Percentiles rank a stretch among this genome's conserved stretches.
phyloP scores from a whole-genome alignment of 2,888 invertebrate species.

The Ceriagrion tenellum region DNA sequence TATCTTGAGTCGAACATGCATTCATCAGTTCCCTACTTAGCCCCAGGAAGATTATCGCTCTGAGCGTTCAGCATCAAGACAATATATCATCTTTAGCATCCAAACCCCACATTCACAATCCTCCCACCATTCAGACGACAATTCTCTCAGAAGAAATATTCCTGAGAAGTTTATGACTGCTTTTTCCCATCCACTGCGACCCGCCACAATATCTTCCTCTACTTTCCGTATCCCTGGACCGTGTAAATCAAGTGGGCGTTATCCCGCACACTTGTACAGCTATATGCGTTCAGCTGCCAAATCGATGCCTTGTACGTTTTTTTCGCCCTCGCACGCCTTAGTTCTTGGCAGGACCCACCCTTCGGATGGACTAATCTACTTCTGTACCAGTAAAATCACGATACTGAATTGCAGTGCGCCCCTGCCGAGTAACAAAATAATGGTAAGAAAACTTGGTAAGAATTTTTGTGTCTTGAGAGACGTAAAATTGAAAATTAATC shows the following conservation, averaged over 20 bases:
- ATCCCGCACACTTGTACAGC: background rate
- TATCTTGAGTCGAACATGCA: background rate
- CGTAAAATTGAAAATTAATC: background rate
- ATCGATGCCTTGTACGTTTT: conserved; percentile 9
- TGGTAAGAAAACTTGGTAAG: background rate
- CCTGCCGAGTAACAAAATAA: background rate
- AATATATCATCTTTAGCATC: conserved; percentile 44
- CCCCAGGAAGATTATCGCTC: background rate
- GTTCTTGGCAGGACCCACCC: background rate
- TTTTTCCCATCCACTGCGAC: background rate
- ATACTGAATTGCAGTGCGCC: background rate
- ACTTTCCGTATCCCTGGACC: background rate
- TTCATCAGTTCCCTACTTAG: background rate
- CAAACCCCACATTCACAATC: background rate
- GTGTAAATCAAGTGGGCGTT: conserved; percentile 42
- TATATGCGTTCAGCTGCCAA: conserved; percentile 53
- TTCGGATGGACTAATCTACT: background rate
- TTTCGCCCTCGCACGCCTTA: background rate
- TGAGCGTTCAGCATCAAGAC: background rate
- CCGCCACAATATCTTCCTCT: background rate
- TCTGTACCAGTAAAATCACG: background rate
- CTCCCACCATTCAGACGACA: background rate
- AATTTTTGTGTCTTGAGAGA: background rate
- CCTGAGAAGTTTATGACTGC: conserved; percentile 49
- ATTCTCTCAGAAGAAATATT: background rate